Conservation (phyloP, 1,140 invertebrate genomes). For the Drosophila navojoa region DNA sequence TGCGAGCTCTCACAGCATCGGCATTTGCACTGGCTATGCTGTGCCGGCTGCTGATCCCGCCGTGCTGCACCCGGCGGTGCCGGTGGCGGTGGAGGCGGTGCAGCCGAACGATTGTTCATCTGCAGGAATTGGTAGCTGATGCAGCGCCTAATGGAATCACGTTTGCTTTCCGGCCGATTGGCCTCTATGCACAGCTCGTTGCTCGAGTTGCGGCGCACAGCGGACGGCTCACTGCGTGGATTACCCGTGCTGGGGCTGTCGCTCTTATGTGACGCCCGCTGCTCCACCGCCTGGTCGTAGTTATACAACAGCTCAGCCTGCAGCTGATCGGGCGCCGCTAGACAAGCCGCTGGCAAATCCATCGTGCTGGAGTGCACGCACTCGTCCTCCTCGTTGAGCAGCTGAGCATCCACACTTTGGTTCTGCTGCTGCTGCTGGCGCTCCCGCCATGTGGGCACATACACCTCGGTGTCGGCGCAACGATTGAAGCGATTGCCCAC, state of each 20-base stretch:
- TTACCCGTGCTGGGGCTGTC: constrained; percentile 56
- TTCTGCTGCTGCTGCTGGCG: constrained; percentile 69
- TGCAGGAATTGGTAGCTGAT: constrained; percentile 85
- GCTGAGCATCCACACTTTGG: constrained; percentile 65
- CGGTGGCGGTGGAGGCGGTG: background rate
- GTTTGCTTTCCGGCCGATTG: constrained; percentile 6
- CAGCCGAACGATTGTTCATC: constrained; percentile 49
- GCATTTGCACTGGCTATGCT: constrained; percentile 84
- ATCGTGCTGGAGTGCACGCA: constrained; percentile 85
- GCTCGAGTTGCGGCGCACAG: constrained; percentile 52
- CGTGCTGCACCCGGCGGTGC: constrained; percentile 8
- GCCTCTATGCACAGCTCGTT: constrained; percentile 72
- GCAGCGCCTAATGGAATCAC: constrained; percentile 83
- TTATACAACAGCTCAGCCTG: constrained; percentile 85
- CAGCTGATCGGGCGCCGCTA: constrained; percentile 84
- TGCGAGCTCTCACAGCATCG: constrained; percentile 86
- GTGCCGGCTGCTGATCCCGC: constrained; percentile 30
- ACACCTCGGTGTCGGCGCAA: constrained; percentile 85
- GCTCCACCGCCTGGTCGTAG: constrained; percentile 68
- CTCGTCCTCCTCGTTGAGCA: constrained; percentile 42
- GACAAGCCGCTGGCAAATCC: constrained; percentile 84
- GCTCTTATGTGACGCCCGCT: constrained; percentile 79
- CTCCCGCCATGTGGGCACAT: constrained; percentile 85
- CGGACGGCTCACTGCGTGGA: constrained; percentile 1
- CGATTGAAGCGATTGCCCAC: constrained; percentile 86